Base-by-base conservation (phyloP, 2,113 vertebrate genomes). In the Peromyscus maniculatus region DNA sequence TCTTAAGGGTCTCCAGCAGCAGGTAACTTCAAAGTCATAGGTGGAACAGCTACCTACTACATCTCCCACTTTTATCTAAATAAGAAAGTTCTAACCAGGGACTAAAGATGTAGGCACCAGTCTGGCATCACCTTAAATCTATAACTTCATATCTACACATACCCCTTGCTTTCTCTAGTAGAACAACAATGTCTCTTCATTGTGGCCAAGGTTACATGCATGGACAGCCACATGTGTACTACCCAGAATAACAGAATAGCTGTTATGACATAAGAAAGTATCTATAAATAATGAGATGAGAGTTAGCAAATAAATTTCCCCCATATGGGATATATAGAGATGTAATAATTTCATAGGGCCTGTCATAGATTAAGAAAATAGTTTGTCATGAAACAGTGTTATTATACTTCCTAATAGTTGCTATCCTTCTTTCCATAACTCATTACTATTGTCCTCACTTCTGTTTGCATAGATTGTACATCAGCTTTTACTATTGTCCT, bases 261-360 rank as follows among this genome's bases (percentile, higher is more conserved):
- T 88, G 74, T 62, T 88, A 67, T 64, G 9, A 71, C 13, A 59
- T n/a, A 16, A 55, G 84, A 95, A 92, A 17, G 31, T 90, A 74
- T 46, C 62, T 95, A 69, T 90, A 72, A 91, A 52, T 91, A 92
- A 91, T 91, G 59, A 93, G 19, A 91, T 90, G 52, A n/a, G 21
- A 95, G 57, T 64, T 46, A 64, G n/a, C 39, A 87, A 79, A 75
- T 86, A n/a, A 71, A 79, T 55, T 78, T 33, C 43, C 15, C 5
- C 31, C 4, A 95, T 22, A 66, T 72, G 64, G 11, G 19, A 52
- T 96, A 5, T 71, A 67, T 55, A 55, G 21, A 91, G 28, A 89
- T 90, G 16, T 31, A 89, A 26, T 93, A 46, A 28, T 83, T 95
- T 95, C 59, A 93, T 69, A 89, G 69, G 39, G 43, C 55, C n/a